Conservation (phyloP, 1,140 invertebrate genomes). For the Samia ricini region DNA sequence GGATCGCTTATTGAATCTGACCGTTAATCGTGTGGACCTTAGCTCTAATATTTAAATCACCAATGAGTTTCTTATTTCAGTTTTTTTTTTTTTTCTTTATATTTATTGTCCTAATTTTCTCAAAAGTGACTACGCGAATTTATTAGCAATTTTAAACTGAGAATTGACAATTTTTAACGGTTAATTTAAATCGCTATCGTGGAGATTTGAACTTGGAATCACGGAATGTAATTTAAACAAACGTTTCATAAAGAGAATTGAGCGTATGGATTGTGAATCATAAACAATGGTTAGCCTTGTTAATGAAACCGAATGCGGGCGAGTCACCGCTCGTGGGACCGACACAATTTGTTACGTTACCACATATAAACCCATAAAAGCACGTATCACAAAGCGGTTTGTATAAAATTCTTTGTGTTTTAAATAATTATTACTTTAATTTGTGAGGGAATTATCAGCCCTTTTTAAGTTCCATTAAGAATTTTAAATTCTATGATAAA, state of each 20-base stretch:
- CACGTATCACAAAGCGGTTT: background rate
- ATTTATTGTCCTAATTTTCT: no score
- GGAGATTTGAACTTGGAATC: background rate
- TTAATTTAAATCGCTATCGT: background rate
- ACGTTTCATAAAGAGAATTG: conserved; percentile 17
- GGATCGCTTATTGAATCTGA: no score
- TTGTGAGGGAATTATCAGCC: no score
- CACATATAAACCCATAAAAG: background rate
- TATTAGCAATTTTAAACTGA: background rate
- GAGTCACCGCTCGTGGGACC: conserved; percentile 26
- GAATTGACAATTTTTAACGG: background rate
- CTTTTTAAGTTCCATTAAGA: no score
- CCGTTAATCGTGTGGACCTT: no score
- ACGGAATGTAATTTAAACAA: background rate
- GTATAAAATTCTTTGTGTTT: background rate
- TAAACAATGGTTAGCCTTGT: conserved; percentile 36
- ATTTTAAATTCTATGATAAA: no score
- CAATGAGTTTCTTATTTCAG: no score
- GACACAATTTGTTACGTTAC: conserved; percentile 22
- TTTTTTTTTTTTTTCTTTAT: no score
- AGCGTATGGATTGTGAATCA: conserved; percentile 29
- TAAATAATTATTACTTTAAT: background rate
- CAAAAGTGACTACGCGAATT: no score
- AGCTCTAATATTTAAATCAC: no score
- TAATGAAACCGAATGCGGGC: conserved; percentile 33